Conservation (phyloP, 2,888 invertebrate genomes). For the Standfussiana lucernea region DNA sequence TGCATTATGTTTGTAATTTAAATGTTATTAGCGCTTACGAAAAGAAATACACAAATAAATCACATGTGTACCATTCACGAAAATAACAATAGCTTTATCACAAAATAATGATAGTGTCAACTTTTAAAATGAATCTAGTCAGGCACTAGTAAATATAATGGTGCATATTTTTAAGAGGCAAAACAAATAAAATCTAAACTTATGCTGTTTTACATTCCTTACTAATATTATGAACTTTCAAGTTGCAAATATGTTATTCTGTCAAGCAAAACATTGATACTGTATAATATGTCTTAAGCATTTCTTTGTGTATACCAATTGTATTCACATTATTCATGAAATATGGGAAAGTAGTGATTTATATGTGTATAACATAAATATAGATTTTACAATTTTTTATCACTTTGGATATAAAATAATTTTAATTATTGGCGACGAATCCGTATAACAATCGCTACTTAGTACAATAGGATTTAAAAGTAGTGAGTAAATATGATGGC, state of each 20-base stretch:
- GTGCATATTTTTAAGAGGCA: slow-evolving; percentile 13
- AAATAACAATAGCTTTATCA: slow-evolving; percentile 29
- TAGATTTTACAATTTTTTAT: slow-evolving; percentile 37
- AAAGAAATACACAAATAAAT: slow-evolving; percentile 64
- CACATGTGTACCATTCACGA: slow-evolving; percentile 61
- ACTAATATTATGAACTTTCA: slow-evolving; percentile 21
- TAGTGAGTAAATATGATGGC: slow-evolving; percentile 52
- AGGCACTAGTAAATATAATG: slow-evolving; percentile 25
- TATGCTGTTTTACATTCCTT: slow-evolving; percentile 55
- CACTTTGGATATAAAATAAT: slow-evolving; percentile 31
- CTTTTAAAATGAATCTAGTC: slow-evolving; percentile 58
- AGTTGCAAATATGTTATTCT: slow-evolving; percentile 15
- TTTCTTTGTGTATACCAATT: slow-evolving; percentile 27
- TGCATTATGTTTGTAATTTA: slow-evolving; percentile 33
- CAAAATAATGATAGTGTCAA: slow-evolving; percentile 25
- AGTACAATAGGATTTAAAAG: slow-evolving; percentile 38
- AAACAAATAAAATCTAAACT: slow-evolving; percentile 13
- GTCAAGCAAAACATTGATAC: slow-evolving; percentile 18
- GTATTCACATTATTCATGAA: slow-evolving; percentile 9
- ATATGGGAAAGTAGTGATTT: slow-evolving; percentile 64
- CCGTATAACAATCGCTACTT: slow-evolving; percentile 28
- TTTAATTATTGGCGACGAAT: slow-evolving; percentile 28
- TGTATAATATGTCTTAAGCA: slow-evolving; percentile 36
- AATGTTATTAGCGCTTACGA: slow-evolving; percentile 51
- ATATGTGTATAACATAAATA: slow-evolving; percentile 61